Conservation (phyloP, 2,888 invertebrate genomes). For the Calliphora vomitoria region DNA sequence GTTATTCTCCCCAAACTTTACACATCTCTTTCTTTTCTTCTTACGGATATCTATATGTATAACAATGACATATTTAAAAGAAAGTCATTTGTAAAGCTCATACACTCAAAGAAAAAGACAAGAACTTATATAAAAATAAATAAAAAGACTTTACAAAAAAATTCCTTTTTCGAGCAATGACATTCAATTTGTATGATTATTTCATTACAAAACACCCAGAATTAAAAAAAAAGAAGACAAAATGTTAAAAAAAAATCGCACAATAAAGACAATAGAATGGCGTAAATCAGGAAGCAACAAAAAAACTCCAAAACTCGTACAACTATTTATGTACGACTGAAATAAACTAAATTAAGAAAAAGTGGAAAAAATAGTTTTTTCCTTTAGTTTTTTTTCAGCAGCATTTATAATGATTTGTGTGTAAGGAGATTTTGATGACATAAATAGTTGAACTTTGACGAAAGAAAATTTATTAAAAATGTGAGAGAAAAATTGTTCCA, state of each 20-base stretch:
- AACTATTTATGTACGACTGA: slow-evolving; percentile 1
- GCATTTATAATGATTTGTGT: slow-evolving; percentile 30
- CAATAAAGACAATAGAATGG: slow-evolving; percentile 16
- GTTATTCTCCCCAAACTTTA: background rate
- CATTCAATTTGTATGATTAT: slow-evolving; percentile 68
- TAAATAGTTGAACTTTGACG: slow-evolving; percentile 61
- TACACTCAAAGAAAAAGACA: slow-evolving; percentile 45
- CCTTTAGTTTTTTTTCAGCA: background rate
- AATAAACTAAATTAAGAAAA: slow-evolving; percentile 39
- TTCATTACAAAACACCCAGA: slow-evolving; percentile 46
- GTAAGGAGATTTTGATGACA: slow-evolving; percentile 22
- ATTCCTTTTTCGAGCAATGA: slow-evolving; percentile 43
- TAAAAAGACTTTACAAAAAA: slow-evolving; percentile 5
- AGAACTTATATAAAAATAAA: background rate
- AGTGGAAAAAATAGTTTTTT: slow-evolving; percentile 39
- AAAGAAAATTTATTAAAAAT: slow-evolving; percentile 41
- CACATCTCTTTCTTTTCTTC: background rate
- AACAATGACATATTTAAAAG: slow-evolving; percentile 48
- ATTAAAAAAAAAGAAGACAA: background rate
- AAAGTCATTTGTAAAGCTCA: slow-evolving; percentile 64
- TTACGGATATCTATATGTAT: background rate
- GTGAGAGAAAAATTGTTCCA: slow-evolving; percentile 33
- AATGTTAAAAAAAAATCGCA: background rate
- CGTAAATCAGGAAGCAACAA: slow-evolving; percentile 17
- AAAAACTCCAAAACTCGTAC: background rate